These are phyloP conservation scores for Coregonus sp. DNA, from an alignment of 2,797 vertebrate species.

Conservation along the genomic window DNA sequence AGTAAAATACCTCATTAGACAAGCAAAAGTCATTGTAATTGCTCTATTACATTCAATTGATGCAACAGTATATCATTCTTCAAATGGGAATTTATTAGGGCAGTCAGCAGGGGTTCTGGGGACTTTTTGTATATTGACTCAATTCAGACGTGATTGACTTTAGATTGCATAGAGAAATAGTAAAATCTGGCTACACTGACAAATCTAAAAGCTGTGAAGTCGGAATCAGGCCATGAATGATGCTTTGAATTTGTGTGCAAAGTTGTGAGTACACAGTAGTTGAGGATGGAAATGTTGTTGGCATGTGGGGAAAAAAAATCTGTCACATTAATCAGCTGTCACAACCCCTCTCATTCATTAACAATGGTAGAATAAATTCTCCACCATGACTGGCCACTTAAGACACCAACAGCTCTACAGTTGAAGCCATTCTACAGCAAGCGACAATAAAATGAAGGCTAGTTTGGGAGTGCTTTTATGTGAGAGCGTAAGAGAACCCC, in stretches of 20 bases:
- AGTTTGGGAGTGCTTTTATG: constrained; percentile 74
- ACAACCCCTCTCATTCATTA: constrained; percentile 71
- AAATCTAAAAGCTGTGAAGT: constrained; percentile 58
- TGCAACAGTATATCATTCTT: no score
- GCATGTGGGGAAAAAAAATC: no score
- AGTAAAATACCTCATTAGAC: no score
- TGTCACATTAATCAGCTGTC: constrained; percentile 65
- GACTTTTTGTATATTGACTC: not conserved
- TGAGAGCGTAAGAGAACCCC: constrained; percentile 67
- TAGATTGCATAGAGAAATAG: constrained; percentile 39
- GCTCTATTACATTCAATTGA: no score
- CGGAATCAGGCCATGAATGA: constrained; percentile 62
- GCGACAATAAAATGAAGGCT: constrained; percentile 75
- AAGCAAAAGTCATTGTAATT: no score
- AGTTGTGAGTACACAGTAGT: constrained; percentile 41
- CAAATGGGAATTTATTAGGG: not conserved
- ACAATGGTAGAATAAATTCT: constrained; percentile 67
- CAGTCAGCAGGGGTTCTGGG: not conserved
- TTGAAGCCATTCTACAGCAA: constrained; percentile 62
- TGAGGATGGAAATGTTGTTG: constrained; percentile 35
- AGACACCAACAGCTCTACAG: constrained; percentile 65
- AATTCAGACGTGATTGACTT: not conserved
- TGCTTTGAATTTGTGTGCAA: constrained; percentile 44
- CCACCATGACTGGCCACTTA: constrained; percentile 70
- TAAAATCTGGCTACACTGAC: constrained; percentile 62